Base-by-base conservation (phyloP, 2,113 vertebrate genomes). In the Pygathrix nemaeus region DNA sequence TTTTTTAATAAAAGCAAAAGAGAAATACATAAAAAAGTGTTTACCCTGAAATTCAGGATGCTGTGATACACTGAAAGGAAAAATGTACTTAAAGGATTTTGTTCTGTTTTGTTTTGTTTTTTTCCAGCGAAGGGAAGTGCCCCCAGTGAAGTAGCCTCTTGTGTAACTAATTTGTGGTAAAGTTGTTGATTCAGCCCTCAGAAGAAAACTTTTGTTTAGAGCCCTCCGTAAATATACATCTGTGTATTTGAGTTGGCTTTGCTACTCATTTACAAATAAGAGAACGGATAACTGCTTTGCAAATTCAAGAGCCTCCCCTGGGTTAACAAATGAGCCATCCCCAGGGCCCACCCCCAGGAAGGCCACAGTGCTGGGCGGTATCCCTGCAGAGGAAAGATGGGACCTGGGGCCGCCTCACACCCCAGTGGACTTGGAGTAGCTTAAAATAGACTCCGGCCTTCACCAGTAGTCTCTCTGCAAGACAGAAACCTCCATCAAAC, bases 401-500 rank as follows among this genome's bases (percentile, higher is more conserved):
- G 59, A 90, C 94, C 92, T 68, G 81, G 43, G 32, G 25, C 40
- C 14, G 20, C 76, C 30, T 84, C 94, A 80, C 86, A 57, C 82
- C 40, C 84, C 78, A 0, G 89, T 48, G 95, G 17, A 32, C 40
- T 79, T 72, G 90, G 86, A 95, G 96, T 95, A 82, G 83, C 97
- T 97, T 80, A 95, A 97, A 97, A 95, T 27, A 97, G 97, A 66
- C 97, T 45, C 76, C 76, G 0, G 48, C 93, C 89, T 32, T 75
- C 52, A 9, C 76, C 13, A 79, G 96, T 70, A 92, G 95, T 96
- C 97, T 93, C 97, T 97, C 96, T 94, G 97, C 95, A 59, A 93
- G 95, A 97, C 90, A 97, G 96, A 97, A 95, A 97, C 95, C 96
- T 96, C 96, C 97, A 97, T 91, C 95, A 73, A 90, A 94, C 95